Evolutionary conservation across 1,140 invertebrate genomes (phyloP).

Genomic region (Cherax destructor): DNA sequence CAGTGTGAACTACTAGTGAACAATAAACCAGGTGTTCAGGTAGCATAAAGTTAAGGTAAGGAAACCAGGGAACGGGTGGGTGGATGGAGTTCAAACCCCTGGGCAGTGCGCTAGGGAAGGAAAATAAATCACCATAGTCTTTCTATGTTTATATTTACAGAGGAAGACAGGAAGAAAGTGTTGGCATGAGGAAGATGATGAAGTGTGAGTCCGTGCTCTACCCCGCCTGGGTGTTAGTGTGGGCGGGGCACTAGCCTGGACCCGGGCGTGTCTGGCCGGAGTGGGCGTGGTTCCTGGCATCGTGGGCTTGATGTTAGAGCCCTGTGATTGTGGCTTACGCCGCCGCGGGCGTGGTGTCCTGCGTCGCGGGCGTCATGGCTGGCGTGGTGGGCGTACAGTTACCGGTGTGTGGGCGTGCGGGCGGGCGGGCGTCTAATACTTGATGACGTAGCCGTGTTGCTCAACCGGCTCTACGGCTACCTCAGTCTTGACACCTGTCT

Average conservation of each 20-base stretch:
- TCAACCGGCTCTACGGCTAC: slow-evolving; percentile 37
- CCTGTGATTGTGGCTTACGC: neutral
- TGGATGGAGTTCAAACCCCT: no score
- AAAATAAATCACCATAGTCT: neutral
- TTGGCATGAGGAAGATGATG: slow-evolving; percentile 21
- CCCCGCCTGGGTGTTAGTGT: neutral
- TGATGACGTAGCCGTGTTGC: slow-evolving; percentile 51
- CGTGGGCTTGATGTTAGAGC: neutral
- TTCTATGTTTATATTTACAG: slow-evolving; percentile 21
- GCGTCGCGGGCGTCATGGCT: neutral
- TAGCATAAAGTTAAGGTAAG: no score
- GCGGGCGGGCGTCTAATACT: slow-evolving; percentile 27
- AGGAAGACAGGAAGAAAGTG: neutral
- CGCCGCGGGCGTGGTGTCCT: neutral
- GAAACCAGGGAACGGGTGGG: no score
- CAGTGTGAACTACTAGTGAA: no score
- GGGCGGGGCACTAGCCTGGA: slow-evolving; percentile 20
- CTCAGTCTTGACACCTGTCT: slow-evolving; percentile 21
- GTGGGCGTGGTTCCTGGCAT: neutral
- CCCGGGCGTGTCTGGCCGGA: neutral
- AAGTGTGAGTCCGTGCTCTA: slow-evolving; percentile 2
- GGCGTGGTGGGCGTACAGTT: slow-evolving; percentile 8
- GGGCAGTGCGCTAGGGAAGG: no score
- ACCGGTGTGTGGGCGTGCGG: no score
- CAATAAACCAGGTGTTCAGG: no score